Evolutionary conservation across 2,888 invertebrate genomes (phyloP).

Genomic region (Gnatocerus cornutus): DNA sequence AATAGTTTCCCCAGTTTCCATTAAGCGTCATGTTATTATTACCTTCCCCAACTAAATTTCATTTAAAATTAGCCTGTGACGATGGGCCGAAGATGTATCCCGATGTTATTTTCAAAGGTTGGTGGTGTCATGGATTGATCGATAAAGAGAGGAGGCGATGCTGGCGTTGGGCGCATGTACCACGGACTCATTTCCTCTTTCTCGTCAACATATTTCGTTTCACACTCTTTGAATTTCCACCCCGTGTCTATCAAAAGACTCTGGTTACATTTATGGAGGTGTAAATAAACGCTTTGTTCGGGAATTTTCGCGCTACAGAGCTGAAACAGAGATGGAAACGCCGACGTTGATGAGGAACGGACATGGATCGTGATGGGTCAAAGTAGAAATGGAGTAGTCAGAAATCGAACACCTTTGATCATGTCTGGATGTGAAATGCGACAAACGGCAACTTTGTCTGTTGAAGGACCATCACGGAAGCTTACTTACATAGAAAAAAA

Average conservation of each 20-base stretch:
- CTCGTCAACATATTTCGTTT: constrained; percentile 43
- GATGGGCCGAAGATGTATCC: constrained; percentile 25
- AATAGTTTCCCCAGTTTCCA: constrained; percentile 21
- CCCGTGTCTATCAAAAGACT: constrained; percentile 43
- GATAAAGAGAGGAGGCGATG: constrained; percentile 21
- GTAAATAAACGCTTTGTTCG: constrained; percentile 28
- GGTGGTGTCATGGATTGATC: constrained; percentile 42
- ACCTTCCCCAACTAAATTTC: background rate
- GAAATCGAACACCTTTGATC: no score
- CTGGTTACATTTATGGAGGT: constrained; percentile 39
- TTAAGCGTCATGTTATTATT: background rate
- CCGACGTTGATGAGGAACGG: no score
- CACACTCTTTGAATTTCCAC: constrained; percentile 47
- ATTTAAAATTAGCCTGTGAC: background rate
- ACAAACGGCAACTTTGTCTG: no score
- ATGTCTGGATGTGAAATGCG: no score
- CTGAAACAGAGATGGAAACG: constrained; percentile 1
- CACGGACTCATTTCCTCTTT: constrained; percentile 44
- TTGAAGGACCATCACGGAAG: no score
- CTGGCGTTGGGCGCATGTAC: constrained; percentile 41
- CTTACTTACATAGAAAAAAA: no score
- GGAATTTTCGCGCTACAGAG: constrained; percentile 27
- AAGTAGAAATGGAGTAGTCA: no score
- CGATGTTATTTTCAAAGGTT: constrained; percentile 43
- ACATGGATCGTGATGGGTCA: no score